These are phyloP conservation scores for Daboia siamensis DNA, from an alignment of 2,113 vertebrate species.

Conservation along the genomic window DNA sequence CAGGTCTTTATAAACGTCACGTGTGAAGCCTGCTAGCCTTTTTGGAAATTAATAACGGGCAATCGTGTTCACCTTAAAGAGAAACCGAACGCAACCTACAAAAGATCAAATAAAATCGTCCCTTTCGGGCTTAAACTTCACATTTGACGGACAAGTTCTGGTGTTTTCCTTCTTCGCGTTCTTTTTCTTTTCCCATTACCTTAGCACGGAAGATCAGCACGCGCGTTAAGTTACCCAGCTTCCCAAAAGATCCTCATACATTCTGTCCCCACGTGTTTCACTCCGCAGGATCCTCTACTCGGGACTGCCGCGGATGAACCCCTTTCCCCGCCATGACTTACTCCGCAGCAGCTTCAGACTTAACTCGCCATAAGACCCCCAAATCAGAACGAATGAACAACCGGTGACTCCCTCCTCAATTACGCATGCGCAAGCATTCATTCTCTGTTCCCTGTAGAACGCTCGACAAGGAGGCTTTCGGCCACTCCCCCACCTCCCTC, in stretches of 20 bases:
- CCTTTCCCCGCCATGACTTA: not conserved
- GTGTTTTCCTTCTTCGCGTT: not conserved
- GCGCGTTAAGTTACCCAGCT: not conserved
- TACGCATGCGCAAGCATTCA: not conserved
- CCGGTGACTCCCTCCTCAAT: not conserved
- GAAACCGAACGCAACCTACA: not conserved
- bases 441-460: not conserved
- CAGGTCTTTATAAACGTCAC: not conserved
- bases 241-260: not conserved
- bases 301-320: not conserved
- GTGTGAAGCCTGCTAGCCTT: not conserved
- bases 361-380: not conserved
- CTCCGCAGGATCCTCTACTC: fast-evolving
- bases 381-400: not conserved
- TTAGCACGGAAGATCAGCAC: not conserved
- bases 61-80: not conserved
- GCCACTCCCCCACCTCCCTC: not conserved
- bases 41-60: too few species aligned
- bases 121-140: not conserved
- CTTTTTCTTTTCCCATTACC: not conserved
- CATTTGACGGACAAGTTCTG: not conserved
- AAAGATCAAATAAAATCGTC: not conserved
- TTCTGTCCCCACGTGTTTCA: fast-evolving
- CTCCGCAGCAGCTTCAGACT: not conserved
- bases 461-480: not conserved